phyloP scores from a whole-genome alignment of 2,888 invertebrate species.

The Drosophila paranaensis region DNA sequence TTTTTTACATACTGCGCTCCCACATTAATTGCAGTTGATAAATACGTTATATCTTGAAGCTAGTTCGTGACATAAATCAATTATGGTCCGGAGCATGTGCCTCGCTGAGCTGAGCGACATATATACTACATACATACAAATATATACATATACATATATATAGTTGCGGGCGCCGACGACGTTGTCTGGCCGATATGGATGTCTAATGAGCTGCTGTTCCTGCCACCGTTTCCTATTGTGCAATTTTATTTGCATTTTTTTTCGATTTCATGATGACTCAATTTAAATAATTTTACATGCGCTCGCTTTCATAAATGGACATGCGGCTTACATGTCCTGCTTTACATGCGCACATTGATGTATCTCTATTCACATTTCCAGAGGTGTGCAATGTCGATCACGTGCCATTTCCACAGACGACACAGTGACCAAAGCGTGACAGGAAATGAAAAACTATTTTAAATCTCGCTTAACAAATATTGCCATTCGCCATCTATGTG shows the following conservation, averaged over 20 bases:
- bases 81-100: conserved; percentile 59
- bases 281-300: conserved; percentile 65
- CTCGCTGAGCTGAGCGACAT: conserved; percentile 31
- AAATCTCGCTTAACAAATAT: conserved; percentile 38
- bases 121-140: not conserved
- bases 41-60: conserved; percentile 48
- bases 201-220: conserved; percentile 43
- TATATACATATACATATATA: conserved; percentile 1
- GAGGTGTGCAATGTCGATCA: conserved; percentile 65
- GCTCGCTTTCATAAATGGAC: conserved; percentile 55
- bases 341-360: conserved; percentile 14
- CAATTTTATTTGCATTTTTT: conserved; percentile 38
- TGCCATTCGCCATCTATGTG: conserved; percentile 15
- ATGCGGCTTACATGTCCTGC: conserved; percentile 60
- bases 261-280: conserved; percentile 62
- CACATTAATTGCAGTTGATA: conserved; percentile 43
- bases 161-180: conserved; percentile 8
- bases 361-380: conserved; percentile 18
- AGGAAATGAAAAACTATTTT: conserved; percentile 66
- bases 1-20: conserved; percentile 32
- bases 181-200: conserved; percentile 61
- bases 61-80: conserved; percentile 67
- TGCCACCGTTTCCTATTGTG: conserved; percentile 61
- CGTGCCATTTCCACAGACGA: conserved; percentile 58
- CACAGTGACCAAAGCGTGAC: conserved; percentile 42